Percentiles rank a stretch among this genome's conserved stretches.
Evolutionary conservation across 1,140 invertebrate genomes (phyloP).

Genomic region (Sinella curviseta): DNA sequence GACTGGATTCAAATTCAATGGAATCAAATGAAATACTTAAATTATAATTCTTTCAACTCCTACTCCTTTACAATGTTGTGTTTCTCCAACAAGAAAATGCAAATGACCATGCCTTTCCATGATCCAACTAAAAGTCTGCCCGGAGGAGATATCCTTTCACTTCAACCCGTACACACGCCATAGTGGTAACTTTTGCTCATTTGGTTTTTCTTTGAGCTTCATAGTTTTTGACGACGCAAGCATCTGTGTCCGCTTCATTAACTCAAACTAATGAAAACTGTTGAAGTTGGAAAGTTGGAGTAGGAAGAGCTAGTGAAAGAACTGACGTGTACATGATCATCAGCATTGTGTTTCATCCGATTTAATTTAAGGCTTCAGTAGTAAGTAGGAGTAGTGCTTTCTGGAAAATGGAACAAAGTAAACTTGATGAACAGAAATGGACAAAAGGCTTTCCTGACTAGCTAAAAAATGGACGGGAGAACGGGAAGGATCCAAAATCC

Average conservation of each 20-base stretch:
- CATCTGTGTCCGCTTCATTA: conserved; percentile 16
- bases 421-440: not conserved
- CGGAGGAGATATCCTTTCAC: no score
- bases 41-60: no score
- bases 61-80: no score
- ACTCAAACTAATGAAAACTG: conserved; percentile 11
- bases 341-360: not conserved
- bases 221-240: conserved; percentile 13
- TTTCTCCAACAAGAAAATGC: no score
- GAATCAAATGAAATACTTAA: no score
- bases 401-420: not conserved
- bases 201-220: not conserved
- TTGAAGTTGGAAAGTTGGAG: not conserved
- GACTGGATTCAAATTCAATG: no score
- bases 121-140: no score
- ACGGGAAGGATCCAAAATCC: not conserved
- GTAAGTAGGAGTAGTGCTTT: not conserved
- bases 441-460: not conserved
- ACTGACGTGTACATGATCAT: not conserved
- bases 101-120: no score
- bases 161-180: no score
- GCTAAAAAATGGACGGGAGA: no score
- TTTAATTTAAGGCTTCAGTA: not conserved
- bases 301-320: not conserved
- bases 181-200: not conserved